Conservation (phyloP, 2,113 vertebrate genomes). For the Saguinus imperator region DNA sequence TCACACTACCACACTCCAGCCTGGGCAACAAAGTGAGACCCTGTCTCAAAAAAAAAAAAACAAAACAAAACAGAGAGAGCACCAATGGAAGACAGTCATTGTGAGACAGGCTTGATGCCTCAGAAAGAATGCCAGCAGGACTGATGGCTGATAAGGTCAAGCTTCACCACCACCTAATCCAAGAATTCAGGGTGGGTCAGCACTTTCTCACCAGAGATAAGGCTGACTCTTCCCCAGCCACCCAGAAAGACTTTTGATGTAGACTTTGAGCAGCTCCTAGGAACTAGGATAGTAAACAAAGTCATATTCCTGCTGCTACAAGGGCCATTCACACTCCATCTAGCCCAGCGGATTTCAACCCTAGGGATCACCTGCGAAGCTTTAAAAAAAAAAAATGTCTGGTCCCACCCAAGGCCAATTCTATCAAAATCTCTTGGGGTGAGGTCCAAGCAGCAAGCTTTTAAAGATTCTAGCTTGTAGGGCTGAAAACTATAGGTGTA, state of each 20-base stretch:
- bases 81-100: constrained; percentile 35
- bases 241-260: neutral
- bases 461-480: neutral
- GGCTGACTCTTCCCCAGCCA: constrained; percentile 58
- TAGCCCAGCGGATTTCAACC: neutral
- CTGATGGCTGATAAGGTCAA: constrained; percentile 68
- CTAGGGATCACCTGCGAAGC: neutral
- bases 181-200: constrained; percentile 67
- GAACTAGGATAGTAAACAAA: neutral
- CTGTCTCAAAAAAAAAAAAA: no score
- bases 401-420: neutral
- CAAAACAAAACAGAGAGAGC: neutral
- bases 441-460: neutral
- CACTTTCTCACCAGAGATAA: constrained; percentile 69
- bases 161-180: constrained; percentile 62
- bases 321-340: neutral
- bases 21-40: no score
- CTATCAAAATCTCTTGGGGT: neutral
- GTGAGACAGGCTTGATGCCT: constrained; percentile 59
- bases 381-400: neutral
- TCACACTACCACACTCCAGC: no score
- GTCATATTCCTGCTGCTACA: neutral
- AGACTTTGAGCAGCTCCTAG: neutral
- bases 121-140: constrained; percentile 67
- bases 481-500: neutral